A percentile compares a stretch with the other conserved stretches of the same genome.
Conservation (phyloP, 1,140 invertebrate species). For the Ceratina japonica region DNA sequence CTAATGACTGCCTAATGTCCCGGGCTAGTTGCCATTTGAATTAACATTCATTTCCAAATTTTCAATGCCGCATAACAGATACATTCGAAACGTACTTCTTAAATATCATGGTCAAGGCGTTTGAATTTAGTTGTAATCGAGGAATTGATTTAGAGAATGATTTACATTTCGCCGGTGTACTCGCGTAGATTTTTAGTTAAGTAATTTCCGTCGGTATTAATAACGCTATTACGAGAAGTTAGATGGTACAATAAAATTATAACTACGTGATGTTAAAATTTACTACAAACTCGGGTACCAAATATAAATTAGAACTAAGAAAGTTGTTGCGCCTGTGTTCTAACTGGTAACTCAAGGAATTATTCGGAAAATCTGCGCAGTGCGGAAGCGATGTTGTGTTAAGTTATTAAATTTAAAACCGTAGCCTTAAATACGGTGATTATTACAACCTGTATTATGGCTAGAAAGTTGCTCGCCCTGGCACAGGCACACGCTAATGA, state of each 20-base stretch:
- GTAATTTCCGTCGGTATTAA: constrained; percentile 11
- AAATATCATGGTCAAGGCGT: too few species aligned
- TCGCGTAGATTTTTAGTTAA: neutral
- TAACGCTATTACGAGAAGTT: constrained; percentile 5
- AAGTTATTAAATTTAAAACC: constrained; percentile 5
- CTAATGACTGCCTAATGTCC: neutral
- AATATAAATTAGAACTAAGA: constrained; percentile 33
- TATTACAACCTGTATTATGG: neutral
- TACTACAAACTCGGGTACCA: constrained; percentile 2
- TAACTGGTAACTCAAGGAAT: neutral
- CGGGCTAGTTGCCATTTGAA: too few species aligned
- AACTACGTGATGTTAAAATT: constrained; percentile 7
- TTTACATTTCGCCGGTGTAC: too few species aligned
- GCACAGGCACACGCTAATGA: neutral
- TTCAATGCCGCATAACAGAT: too few species aligned
- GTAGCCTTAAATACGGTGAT: neutral
- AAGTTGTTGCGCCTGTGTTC: constrained; percentile 4
- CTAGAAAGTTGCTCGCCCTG: neutral
- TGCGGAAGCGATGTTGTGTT: neutral
- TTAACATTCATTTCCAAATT: too few species aligned
- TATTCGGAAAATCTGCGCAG: constrained; percentile 18
- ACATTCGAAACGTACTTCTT: too few species aligned
- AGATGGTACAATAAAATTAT: constrained; percentile 27
- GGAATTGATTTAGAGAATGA: too few species aligned
- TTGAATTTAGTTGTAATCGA: too few species aligned